Percentiles rank a stretch among this genome's conserved stretches.
Conservation (phyloP, 1,140 invertebrate species). For the Drosophila prosaltans region DNA sequence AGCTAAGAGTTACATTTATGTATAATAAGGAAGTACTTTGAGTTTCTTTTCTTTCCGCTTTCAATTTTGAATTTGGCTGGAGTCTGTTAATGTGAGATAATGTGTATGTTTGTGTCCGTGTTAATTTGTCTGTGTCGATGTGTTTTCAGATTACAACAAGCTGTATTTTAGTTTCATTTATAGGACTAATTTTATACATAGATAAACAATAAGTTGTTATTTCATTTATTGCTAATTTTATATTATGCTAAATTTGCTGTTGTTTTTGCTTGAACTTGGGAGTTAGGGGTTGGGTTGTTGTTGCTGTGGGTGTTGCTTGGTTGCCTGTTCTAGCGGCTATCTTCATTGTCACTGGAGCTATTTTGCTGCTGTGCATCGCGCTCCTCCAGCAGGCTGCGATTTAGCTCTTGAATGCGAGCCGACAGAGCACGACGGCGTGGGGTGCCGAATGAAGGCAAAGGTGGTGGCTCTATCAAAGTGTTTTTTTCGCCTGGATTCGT, state of each 20-base stretch:
- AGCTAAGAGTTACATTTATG: slow-evolving; percentile 32
- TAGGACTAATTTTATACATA: slow-evolving; percentile 71
- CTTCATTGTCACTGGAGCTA: slow-evolving; percentile 81
- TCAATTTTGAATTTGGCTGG: slow-evolving; percentile 48
- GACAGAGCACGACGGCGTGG: slow-evolving; percentile 77
- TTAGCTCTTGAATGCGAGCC: slow-evolving; percentile 79
- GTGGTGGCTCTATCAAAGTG: slow-evolving; percentile 78
- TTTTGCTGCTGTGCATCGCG: slow-evolving; percentile 79
- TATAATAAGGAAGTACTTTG: slow-evolving; percentile 56
- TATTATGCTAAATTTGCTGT: slow-evolving; percentile 55
- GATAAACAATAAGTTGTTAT: slow-evolving; percentile 64
- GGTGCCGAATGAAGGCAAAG: slow-evolving; percentile 77
- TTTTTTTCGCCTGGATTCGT: slow-evolving; percentile 76
- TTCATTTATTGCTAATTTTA: slow-evolving; percentile 47
- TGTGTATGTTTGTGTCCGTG: slow-evolving; percentile 32
- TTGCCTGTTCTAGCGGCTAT: slow-evolving; percentile 61
- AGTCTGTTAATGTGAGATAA: slow-evolving; percentile 12
- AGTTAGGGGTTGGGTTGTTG: slow-evolving; percentile 6
- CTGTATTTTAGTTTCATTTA: slow-evolving; percentile 50
- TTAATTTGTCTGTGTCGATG: slow-evolving; percentile 29
- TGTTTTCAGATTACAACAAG: slow-evolving; percentile 67
- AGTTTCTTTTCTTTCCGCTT: slow-evolving; percentile 23
- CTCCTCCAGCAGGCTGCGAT: slow-evolving; percentile 78
- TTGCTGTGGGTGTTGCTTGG: slow-evolving; percentile 2
- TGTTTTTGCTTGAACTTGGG: slow-evolving; percentile 60